These are phyloP conservation scores for Pachycephus smyrnensis DNA, from an alignment of 2,888 invertebrate genomes.

Conservation along the genomic window DNA sequence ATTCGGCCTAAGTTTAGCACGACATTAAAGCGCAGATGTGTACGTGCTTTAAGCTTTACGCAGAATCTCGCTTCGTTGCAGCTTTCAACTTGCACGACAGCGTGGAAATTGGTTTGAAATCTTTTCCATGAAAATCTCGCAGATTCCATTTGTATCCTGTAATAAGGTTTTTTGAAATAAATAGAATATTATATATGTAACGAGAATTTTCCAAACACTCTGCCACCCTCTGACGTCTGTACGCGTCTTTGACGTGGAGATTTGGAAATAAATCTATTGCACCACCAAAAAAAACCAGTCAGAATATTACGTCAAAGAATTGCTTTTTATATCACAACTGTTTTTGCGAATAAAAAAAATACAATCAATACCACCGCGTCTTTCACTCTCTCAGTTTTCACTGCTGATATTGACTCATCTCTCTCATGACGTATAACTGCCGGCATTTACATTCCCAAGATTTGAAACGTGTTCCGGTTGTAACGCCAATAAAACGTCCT, in stretches of 20 bases:
- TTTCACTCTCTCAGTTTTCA: neutral
- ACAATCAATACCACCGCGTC: neutral
- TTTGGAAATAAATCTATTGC: neutral
- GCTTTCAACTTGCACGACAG: neutral
- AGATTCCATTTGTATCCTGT: neutral
- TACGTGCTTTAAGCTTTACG: neutral
- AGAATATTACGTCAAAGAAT: neutral
- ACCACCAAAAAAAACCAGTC: neutral
- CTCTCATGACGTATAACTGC: neutral
- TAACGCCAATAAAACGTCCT: neutral
- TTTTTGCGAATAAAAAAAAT: neutral
- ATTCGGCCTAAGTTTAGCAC: conserved; percentile 41
- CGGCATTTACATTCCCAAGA: neutral
- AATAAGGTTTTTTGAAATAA: neutral
- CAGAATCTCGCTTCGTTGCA: neutral
- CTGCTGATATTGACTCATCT: neutral
- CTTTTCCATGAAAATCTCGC: neutral
- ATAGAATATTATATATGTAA: neutral
- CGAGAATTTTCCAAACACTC: neutral
- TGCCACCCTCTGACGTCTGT: neutral
- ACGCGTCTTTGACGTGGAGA: neutral
- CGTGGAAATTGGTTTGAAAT: neutral
- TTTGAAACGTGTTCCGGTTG: neutral
- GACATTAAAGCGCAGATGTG: conserved; percentile 23
- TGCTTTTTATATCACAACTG: neutral